These are phyloP conservation scores for Parnassius smintheus DNA, from an alignment of 2,888 invertebrate genomes.

Conservation along the genomic window DNA sequence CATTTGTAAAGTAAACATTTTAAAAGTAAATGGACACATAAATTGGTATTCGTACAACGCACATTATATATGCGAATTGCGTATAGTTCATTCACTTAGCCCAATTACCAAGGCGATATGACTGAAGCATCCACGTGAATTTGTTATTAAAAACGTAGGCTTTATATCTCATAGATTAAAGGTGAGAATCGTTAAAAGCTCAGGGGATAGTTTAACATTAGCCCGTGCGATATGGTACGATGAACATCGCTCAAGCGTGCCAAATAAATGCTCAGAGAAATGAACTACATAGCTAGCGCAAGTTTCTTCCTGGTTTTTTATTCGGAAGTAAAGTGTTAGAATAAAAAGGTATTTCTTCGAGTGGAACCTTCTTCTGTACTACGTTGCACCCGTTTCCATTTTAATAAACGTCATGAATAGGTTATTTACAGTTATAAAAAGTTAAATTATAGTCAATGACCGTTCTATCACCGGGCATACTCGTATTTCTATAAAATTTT, in stretches of 20 bases:
- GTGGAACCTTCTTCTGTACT: constrained; percentile 21
- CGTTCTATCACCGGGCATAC: no score
- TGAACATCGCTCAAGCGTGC: constrained; percentile 63
- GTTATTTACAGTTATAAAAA: no score
- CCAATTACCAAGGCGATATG: constrained; percentile 53
- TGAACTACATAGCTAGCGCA: constrained; percentile 35
- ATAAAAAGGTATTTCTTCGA: constrained; percentile 14
- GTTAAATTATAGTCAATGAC: no score
- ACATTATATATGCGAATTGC: constrained; percentile 16
- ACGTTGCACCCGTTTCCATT: neutral
- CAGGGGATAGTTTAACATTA: constrained; percentile 40
- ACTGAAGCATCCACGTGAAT: constrained; percentile 35
- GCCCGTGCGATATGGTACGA: constrained; percentile 71
- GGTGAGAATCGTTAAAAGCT: constrained; percentile 28
- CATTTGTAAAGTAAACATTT: no score
- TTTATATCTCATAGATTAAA: constrained; percentile 37
- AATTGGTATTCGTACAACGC: neutral
- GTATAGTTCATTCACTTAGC: constrained; percentile 71
- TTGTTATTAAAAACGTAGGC: constrained; percentile 21
- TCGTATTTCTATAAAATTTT: no score
- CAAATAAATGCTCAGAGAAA: constrained; percentile 55
- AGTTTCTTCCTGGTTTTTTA: constrained; percentile 59
- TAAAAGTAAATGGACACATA: constrained; percentile 1
- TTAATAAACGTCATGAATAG: neutral
- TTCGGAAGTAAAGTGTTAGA: constrained; percentile 47